These are phyloP conservation scores for Augochlorella aurata DNA, from an alignment of 2,888 invertebrate species.

Conservation along the genomic window DNA sequence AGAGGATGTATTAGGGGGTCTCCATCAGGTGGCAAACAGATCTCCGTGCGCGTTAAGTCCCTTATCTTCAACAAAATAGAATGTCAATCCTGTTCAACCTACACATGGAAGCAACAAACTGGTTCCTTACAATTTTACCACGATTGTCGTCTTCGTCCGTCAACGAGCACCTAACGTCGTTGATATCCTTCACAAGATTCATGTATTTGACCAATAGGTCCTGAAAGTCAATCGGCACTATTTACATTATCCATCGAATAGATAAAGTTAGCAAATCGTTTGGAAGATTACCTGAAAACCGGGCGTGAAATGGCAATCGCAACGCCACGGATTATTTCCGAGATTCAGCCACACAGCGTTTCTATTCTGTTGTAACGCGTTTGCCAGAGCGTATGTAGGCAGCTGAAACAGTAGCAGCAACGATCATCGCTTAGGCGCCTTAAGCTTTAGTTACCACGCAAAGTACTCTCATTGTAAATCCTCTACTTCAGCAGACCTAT, in stretches of 20 bases:
- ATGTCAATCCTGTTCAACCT: background rate
- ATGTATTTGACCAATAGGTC: constrained; percentile 84
- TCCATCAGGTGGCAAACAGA: constrained; percentile 84
- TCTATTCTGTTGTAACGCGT: constrained; percentile 88
- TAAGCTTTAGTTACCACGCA: constrained; percentile 22
- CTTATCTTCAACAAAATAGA: constrained; percentile 84
- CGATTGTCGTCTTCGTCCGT: constrained; percentile 86
- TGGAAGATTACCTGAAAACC: constrained; percentile 85
- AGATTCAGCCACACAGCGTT: constrained; percentile 88
- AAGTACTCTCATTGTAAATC: constrained; percentile 22
- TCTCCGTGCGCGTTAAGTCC: constrained; percentile 86
- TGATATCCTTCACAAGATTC: constrained; percentile 87
- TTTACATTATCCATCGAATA: background rate
- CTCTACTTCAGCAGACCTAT: background rate
- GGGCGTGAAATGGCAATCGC: constrained; percentile 91
- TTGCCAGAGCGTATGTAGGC: constrained; percentile 91
- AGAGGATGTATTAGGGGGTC: constrained; percentile 86
- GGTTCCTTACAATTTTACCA: constrained; percentile 83
- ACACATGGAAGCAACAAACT: background rate
- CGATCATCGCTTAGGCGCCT: background rate
- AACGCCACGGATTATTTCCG: constrained; percentile 91
- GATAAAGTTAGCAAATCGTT: background rate
- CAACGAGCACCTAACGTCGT: constrained; percentile 88
- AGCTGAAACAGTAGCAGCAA: constrained; percentile 83
- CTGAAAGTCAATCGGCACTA: constrained; percentile 69